These are phyloP conservation scores for Lasioglossum calceatum DNA, from an alignment of 2,888 invertebrate genomes.

Conservation along the genomic window DNA sequence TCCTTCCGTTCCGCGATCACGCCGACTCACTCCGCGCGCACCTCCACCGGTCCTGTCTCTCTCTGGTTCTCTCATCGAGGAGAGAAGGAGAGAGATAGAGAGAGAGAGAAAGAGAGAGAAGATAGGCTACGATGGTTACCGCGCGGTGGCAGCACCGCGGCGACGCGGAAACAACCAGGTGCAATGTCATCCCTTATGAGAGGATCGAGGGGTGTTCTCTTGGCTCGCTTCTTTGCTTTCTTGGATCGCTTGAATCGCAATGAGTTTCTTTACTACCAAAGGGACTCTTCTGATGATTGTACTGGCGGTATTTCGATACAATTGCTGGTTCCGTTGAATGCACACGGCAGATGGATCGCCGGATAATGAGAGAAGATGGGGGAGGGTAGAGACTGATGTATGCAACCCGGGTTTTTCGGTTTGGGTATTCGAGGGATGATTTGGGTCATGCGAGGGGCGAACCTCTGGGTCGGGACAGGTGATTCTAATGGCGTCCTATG, in stretches of 20 bases:
- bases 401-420: not conserved
- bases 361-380: not conserved
- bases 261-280: not conserved
- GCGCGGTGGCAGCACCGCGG: slow-evolving; percentile 67
- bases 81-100: not conserved
- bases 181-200: slow-evolving; percentile 16
- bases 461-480: not conserved
- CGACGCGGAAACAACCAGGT: slow-evolving; percentile 33
- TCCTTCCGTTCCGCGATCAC: slow-evolving; percentile 68
- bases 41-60: slow-evolving; percentile 33
- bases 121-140: slow-evolving; percentile 46
- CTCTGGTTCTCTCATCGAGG: not conserved
- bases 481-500: slow-evolving; percentile 17
- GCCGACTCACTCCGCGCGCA: slow-evolving; percentile 65
- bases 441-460: not conserved
- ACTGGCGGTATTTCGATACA: not conserved
- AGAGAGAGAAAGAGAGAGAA: not conserved
- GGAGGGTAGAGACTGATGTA: not conserved
- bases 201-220: not conserved
- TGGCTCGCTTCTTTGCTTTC: not conserved
- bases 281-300: not conserved
- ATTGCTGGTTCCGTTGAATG: not conserved
- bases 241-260: not conserved
- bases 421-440: not conserved
- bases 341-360: not conserved